phyloP scores from a whole-genome alignment of 1,140 invertebrate genomes.

The Calycopis cecrops region DNA sequence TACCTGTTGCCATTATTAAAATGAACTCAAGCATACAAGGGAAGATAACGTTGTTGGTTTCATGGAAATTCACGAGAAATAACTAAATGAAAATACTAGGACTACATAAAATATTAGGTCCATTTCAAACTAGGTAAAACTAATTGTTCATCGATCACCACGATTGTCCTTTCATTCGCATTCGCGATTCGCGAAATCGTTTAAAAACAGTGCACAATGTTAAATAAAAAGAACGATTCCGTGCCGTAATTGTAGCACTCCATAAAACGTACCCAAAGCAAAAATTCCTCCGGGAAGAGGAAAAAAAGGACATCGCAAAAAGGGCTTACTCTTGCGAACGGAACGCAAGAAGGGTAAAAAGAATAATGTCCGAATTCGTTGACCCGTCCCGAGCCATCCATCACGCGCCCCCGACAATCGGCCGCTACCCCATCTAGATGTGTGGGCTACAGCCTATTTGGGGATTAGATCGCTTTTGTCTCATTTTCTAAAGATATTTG shows the following conservation, averaged over 20 bases:
- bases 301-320: slow-evolving; percentile 70
- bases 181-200: not conserved
- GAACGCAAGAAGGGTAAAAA: slow-evolving; percentile 76
- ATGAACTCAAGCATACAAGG: no score
- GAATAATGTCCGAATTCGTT: slow-evolving; percentile 85
- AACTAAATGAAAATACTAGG: no score
- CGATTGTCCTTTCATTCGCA: no score
- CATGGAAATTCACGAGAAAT: no score
- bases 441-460: slow-evolving; percentile 52
- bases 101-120: no score
- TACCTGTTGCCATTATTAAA: no score
- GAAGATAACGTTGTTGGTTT: no score
- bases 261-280: slow-evolving; percentile 52
- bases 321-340: slow-evolving; percentile 70
- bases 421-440: slow-evolving; percentile 48
- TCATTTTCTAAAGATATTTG: slow-evolving; percentile 22
- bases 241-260: slow-evolving; percentile 70
- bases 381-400: slow-evolving; percentile 83
- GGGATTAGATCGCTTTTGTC: slow-evolving; percentile 56
- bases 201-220: slow-evolving; percentile 17
- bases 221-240: slow-evolving; percentile 28
- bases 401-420: slow-evolving; percentile 74
- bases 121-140: no score
- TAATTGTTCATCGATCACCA: no score
- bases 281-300: slow-evolving; percentile 49